Evolutionary conservation across 2,113 vertebrate species (phyloP), one percentile per base, ranked within the genome.

Genomic region (Labrus mixtus): DNA sequence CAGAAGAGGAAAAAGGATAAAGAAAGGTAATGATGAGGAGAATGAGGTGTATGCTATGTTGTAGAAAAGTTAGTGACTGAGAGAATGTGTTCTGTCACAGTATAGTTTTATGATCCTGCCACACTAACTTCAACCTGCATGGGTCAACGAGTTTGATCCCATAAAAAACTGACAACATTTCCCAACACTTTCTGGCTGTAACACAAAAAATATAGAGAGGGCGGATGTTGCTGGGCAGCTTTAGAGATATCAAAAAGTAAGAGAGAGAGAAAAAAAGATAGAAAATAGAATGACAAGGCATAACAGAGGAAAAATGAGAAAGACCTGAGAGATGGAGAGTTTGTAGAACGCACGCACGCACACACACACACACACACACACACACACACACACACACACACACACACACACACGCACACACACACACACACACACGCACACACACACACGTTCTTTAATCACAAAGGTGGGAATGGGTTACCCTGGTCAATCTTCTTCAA

Each of bases 401-500:
- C 29, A 69, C 72, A 62, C 79, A 6, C 13, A 46, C 45, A 5
- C 15, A 19, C 43, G 15, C 29, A 69, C 72, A 62, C 79, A 6
- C 13, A 46, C 45, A 5, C 15, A 19, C 43, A 45, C 29, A 69
- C 72, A 62, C 79, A n/a, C n/a, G 16, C 13, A 46, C 45, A 5
- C 15, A 19, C 43, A 45, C 29, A 69, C 72, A 62, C 79, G 51
- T 15, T 41, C 56, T 89, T 88, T 89, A 91, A 91, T 92, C 89
- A 93, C 89, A 88, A 91, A 36, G 76, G 86, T 76, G 76, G 77
- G 81, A 87, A 83, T 82, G 84, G 82, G 84, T 88, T 75, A 76
- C 69, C 73, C 69, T 72, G 85, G 77, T 90, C 90, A 91, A 93
- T 91, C 85, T 88, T 88, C 89, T 88, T 88, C 83, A 69, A 73